Evolutionary conservation across 2,888 invertebrate species (phyloP).

Genomic region (Spicauda simplicius): DNA sequence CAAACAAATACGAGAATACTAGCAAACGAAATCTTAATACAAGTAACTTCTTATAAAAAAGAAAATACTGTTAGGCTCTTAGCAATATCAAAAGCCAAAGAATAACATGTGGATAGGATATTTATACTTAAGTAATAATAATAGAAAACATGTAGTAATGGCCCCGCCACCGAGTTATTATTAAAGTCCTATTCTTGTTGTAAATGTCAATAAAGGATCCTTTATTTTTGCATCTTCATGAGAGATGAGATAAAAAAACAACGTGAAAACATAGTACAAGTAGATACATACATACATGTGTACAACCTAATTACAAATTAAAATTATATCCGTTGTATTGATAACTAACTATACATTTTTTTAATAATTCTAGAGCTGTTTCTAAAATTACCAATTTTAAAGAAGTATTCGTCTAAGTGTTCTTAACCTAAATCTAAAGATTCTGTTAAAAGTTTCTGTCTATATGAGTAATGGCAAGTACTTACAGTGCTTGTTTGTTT

Average conservation of each 20-base stretch:
- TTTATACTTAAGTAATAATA: not conserved
- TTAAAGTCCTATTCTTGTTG: not conserved
- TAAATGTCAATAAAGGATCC: not conserved
- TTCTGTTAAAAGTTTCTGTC: not conserved
- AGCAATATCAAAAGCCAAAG: not conserved
- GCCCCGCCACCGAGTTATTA: slow-evolving; percentile 1
- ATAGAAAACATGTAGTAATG: not conserved
- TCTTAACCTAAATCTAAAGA: not conserved
- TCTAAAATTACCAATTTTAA: not conserved
- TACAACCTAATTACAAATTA: not conserved
- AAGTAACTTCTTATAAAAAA: no score
- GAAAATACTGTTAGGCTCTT: not conserved
- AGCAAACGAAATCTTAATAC: no score
- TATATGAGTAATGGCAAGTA: not conserved
- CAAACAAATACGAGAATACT: no score
- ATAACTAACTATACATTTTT: not conserved
- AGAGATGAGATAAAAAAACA: not conserved
- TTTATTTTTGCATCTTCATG: not conserved
- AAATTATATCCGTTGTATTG: not conserved
- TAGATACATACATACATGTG: no score
- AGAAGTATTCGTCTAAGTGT: not conserved
- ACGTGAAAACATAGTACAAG: no score
- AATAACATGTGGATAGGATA: not conserved
- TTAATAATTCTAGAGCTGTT: not conserved
- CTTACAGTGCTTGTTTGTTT: not conserved